These are phyloP conservation scores for Notothenia rossii DNA, from an alignment of 2,113 vertebrate genomes.

Conservation along the genomic window DNA sequence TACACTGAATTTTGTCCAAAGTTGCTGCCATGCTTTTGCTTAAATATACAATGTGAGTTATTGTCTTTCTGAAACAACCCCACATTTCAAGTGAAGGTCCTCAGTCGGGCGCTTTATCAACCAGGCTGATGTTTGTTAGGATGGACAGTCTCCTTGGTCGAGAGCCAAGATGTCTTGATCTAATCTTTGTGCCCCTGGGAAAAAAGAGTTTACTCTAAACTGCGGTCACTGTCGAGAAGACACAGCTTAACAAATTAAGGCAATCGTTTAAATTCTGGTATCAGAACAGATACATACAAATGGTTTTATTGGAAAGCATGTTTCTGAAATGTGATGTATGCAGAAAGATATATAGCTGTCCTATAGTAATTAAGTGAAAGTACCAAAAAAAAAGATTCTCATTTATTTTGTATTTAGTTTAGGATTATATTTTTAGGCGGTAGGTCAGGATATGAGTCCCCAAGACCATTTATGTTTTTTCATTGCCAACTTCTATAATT, in stretches of 20 bases:
- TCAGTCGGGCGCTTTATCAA: not conserved
- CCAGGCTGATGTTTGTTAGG: conserved; percentile 32
- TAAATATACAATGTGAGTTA: not conserved
- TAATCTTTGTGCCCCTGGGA: conserved; percentile 56
- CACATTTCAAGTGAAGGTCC: not conserved
- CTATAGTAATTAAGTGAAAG: not conserved
- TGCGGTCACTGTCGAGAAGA: conserved; percentile 24
- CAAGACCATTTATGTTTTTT: not conserved
- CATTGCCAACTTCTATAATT: not conserved
- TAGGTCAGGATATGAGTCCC: not conserved
- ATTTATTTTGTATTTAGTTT: not conserved
- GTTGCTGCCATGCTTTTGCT: not conserved
- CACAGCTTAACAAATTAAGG: conserved; percentile 6
- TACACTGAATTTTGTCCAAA: not conserved
- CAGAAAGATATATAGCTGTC: not conserved
- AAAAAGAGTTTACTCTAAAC: conserved; percentile 49
- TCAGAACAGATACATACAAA: conserved; percentile 1
- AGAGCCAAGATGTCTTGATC: conserved; percentile 51
- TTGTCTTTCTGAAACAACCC: not conserved
- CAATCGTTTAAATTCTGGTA: not conserved
- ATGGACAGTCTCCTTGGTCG: conserved; percentile 27
- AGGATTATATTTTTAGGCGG: not conserved
- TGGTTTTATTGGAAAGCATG: not conserved
- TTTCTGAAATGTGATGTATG: not conserved
- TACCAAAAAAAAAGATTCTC: not conserved